A percentile compares a stretch with the other conserved stretches of the same genome.
Evolutionary conservation across 2,888 invertebrate genomes (phyloP).

Genomic region (Drosophila parthenogenetica): DNA sequence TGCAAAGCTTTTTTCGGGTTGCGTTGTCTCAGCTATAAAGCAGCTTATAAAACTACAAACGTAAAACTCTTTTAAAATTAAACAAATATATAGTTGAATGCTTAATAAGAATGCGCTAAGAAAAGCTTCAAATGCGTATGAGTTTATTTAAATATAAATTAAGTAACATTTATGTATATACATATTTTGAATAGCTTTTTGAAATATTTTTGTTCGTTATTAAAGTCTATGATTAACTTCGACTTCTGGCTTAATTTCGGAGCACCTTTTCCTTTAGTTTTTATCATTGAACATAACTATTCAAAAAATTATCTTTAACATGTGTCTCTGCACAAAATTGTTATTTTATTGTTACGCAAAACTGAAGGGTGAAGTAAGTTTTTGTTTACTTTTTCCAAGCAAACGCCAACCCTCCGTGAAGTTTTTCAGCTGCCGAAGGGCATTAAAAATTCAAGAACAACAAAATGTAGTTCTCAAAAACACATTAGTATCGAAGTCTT

Average conservation of each 20-base stretch:
- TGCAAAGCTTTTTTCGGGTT: constrained; percentile 19
- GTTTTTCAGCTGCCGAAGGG: constrained; percentile 26
- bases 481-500: neutral
- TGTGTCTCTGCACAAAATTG: neutral
- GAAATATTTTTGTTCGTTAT: too few species aligned
- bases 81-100: constrained; percentile 3
- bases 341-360: neutral
- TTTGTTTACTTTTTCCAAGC: constrained; percentile 6
- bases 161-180: neutral
- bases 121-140: neutral
- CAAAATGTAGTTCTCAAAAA: constrained; percentile 19
- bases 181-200: neutral
- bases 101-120: neutral
- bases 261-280: too few species aligned
- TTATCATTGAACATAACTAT: neutral
- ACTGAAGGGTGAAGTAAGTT: neutral
- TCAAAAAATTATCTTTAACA: neutral
- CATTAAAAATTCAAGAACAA: constrained; percentile 57
- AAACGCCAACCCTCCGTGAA: constrained; percentile 27
- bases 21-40: constrained; percentile 4
- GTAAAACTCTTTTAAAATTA: constrained; percentile 12
- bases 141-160: neutral
- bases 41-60: constrained; percentile 21
- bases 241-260: neutral
- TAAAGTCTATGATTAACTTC: too few species aligned